Evolutionary conservation across 1,140 invertebrate genomes (phyloP).

Genomic region (Ceratina calcarata): DNA sequence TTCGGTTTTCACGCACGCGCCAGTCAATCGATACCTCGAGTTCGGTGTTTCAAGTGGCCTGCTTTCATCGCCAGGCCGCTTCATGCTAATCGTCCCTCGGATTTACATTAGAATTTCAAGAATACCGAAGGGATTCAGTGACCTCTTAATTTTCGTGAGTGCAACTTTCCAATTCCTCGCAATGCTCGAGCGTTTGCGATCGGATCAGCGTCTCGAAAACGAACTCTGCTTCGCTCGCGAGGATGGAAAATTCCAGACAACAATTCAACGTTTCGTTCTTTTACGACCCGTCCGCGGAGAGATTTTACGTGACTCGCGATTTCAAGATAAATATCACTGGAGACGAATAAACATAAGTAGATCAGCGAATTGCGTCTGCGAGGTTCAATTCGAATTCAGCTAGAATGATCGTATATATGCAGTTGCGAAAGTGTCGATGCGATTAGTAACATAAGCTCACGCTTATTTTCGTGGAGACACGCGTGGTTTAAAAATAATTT

Average conservation of each 20-base stretch:
- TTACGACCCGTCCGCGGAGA: neutral
- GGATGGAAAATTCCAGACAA: neutral
- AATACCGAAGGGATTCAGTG: constrained; percentile 28
- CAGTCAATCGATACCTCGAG: neutral
- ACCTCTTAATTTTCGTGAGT: constrained; percentile 26
- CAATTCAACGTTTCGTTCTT: neutral
- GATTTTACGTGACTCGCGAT: too few relatives aligned
- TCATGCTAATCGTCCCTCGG: constrained; percentile 5
- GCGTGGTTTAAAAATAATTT: constrained; percentile 42
- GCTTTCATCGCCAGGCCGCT: constrained; percentile 21
- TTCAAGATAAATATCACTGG: too few relatives aligned
- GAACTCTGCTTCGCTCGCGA: neutral
- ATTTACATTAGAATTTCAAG: constrained; percentile 35
- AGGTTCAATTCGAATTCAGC: neutral
- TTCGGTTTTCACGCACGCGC: neutral
- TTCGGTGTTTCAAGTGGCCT: constrained; percentile 3
- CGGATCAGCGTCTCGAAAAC: neutral
- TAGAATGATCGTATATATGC: neutral
- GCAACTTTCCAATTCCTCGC: constrained; percentile 28
- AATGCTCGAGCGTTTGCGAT: neutral
- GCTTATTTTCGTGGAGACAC: constrained; percentile 46
- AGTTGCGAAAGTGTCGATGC: constrained; percentile 27
- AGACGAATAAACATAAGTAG: too few relatives aligned
- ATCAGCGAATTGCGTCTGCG: neutral
- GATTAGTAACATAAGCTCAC: constrained; percentile 36